Percentiles rank a stretch among this genome's conserved stretches.
These are phyloP conservation scores for Ormyrus labotus DNA, from an alignment of 2,888 invertebrate genomes.

Conservation along the genomic window DNA sequence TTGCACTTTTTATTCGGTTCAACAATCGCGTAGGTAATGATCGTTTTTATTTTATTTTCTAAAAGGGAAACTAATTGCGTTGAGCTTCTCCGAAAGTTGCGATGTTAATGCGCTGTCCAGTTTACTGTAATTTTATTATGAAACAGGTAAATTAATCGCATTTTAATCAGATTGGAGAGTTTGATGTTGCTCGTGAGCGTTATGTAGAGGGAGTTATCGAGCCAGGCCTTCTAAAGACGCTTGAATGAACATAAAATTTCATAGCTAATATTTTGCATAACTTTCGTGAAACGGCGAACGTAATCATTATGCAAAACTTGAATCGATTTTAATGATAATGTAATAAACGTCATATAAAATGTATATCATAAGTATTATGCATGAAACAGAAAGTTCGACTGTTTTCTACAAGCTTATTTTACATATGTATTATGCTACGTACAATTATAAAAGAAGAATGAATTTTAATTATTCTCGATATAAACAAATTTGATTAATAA, in stretches of 20 bases:
- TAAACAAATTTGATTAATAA: too few species aligned
- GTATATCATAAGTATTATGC: constrained; percentile 34
- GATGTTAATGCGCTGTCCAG: neutral
- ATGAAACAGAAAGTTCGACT: constrained; percentile 13
- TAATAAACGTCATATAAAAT: constrained; percentile 36
- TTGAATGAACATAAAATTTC: constrained; percentile 22
- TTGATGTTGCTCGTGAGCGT: neutral
- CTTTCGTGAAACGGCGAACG: constrained; percentile 3
- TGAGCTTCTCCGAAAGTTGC: too few species aligned
- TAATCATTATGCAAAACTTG: neutral
- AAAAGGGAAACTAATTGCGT: too few species aligned
- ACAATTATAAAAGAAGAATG: too few species aligned
- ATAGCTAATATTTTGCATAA: constrained; percentile 38
- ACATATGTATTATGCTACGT: neutral
- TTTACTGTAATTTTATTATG: constrained; percentile 27
- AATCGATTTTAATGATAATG: constrained; percentile 31
- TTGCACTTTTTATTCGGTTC: too few species aligned
- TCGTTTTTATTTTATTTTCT: too few species aligned
- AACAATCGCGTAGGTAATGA: too few species aligned
- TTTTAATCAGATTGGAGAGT: neutral
- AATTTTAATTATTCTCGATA: too few species aligned
- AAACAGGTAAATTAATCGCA: neutral
- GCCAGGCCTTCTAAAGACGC: neutral
- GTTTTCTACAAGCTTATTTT: constrained; percentile 10
- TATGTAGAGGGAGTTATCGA: neutral